A percentile compares a stretch with the other conserved stretches of the same genome.
phyloP scores from a whole-genome alignment of 2,797 vertebrate species.

The Urosaurus nigricauda region DNA sequence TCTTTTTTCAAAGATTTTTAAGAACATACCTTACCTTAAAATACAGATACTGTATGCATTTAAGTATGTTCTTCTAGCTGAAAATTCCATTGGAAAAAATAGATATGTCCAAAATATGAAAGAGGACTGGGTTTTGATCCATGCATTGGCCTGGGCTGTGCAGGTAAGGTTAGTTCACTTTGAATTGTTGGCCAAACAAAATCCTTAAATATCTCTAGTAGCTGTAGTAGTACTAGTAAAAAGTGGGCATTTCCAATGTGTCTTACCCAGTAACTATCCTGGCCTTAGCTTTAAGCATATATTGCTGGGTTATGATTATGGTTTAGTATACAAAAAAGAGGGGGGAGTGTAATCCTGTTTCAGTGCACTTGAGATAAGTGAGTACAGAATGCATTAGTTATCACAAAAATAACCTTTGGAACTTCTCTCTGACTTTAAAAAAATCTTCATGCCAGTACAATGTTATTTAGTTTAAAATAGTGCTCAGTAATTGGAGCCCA shows the following conservation, averaged over 20 bases:
- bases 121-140: background rate
- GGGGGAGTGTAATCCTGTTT: no score
- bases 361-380: background rate
- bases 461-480: background rate
- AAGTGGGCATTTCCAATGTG: background rate
- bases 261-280: background rate
- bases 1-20: background rate
- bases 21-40: background rate
- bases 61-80: background rate
- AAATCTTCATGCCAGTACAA: background rate
- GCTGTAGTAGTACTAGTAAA: background rate
- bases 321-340: background rate
- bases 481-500: background rate
- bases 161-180: background rate
- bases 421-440: background rate
- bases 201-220: background rate
- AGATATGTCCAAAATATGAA: background rate
- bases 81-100: no score
- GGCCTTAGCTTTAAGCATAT: background rate
- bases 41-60: background rate
- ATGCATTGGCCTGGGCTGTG: background rate
- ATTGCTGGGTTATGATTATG: background rate
- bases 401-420: background rate
- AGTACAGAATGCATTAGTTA: background rate
- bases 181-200: background rate